Evolutionary conservation across 2,113 vertebrate genomes (phyloP).

Genomic region (Labrus mixtus): DNA sequence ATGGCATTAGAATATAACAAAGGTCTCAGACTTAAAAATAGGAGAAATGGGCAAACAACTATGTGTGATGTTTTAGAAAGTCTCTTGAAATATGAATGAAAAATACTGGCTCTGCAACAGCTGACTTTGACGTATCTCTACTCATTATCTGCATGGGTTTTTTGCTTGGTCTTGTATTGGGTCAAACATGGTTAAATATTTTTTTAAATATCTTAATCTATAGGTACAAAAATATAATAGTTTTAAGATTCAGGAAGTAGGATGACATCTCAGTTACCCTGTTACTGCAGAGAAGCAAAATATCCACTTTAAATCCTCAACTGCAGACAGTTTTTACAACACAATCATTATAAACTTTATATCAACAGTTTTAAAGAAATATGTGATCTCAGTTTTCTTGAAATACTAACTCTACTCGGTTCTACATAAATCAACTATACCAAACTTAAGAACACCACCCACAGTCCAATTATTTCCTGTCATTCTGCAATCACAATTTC

Average conservation of each 20-base stretch:
- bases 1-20: neutral
- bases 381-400: neutral
- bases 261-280: neutral
- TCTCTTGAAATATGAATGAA: neutral
- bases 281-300: neutral
- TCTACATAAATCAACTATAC: conserved; percentile 50
- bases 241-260: neutral
- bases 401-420: conserved; percentile 8
- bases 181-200: neutral
- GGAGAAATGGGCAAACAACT: neutral
- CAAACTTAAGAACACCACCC: conserved; percentile 32
- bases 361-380: neutral
- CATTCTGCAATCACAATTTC: conserved; percentile 51
- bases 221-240: neutral
- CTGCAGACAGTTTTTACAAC: conserved; percentile 6
- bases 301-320: neutral
- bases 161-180: neutral
- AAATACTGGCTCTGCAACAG: neutral
- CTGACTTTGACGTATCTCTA: neutral
- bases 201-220: too few relatives aligned
- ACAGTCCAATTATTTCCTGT: conserved; percentile 35
- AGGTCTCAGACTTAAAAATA: neutral
- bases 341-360: conserved; percentile 22
- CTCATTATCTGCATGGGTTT: neutral
- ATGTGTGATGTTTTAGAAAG: neutral